Conservation (phyloP, 2,888 invertebrate genomes). For the Cryptocephalus primarius region DNA sequence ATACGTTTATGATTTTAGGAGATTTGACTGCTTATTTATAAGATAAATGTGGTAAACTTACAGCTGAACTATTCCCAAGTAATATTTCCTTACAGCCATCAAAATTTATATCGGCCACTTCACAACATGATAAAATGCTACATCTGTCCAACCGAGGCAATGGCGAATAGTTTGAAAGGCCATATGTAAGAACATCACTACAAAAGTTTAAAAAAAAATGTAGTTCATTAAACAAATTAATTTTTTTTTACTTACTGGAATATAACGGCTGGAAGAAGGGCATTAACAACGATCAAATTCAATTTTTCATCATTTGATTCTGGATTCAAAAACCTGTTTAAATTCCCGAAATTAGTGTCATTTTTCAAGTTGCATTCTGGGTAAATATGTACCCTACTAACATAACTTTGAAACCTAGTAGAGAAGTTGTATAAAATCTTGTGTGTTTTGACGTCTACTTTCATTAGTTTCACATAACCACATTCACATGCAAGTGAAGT, state of each 20-base stretch:
- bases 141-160: conserved; percentile 43
- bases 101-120: conserved; percentile 57
- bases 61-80: conserved; percentile 57
- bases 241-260: conserved; percentile 41
- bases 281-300: conserved; percentile 47
- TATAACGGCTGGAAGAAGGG: conserved; percentile 45
- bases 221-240: not conserved
- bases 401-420: conserved; percentile 44
- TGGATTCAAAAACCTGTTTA: not conserved
- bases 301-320: conserved; percentile 21
- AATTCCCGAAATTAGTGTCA: not conserved
- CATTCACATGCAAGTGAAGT: conserved; percentile 51
- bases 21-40: too few relatives aligned
- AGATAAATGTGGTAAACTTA: conserved; percentile 16
- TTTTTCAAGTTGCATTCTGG: conserved; percentile 13
- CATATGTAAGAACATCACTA: conserved; percentile 41
- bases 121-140: conserved; percentile 49
- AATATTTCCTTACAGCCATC: conserved; percentile 58
- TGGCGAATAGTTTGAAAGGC: conserved; percentile 37
- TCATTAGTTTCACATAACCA: conserved; percentile 45
- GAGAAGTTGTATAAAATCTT: conserved; percentile 40
- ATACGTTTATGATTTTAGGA: too few relatives aligned
- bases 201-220: conserved; percentile 13
- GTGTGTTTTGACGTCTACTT: conserved; percentile 39
- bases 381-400: conserved; percentile 45